A percentile compares a stretch with the other conserved stretches of the same genome.
These are phyloP conservation scores for Ophthalmolycus amberensis DNA, from an alignment of 2,113 vertebrate genomes.

Conservation along the genomic window DNA sequence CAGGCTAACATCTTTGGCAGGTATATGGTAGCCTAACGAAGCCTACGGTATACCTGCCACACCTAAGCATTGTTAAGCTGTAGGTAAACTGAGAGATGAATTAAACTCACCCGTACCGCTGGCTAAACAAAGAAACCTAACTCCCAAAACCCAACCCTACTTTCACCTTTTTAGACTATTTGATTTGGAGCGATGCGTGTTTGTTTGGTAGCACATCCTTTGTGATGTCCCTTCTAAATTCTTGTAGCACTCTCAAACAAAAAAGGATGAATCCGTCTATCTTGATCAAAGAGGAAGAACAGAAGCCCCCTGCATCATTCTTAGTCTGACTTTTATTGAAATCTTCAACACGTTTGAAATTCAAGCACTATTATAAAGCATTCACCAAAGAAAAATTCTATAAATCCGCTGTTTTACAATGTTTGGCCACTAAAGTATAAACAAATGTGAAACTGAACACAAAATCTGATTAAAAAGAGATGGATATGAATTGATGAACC, in stretches of 20 bases:
- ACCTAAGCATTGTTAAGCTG: not conserved
- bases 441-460: not conserved
- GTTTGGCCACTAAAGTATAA: not conserved
- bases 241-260: not conserved
- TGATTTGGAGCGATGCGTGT: conserved; percentile 11
- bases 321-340: conserved; percentile 56
- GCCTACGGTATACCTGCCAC: not conserved
- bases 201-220: not conserved
- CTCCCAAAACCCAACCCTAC: not conserved
- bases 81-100: conserved; percentile 1
- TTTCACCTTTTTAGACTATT: not conserved
- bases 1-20: not conserved
- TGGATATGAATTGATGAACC: not conserved
- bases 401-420: not conserved
- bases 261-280: not conserved
- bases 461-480: not conserved
- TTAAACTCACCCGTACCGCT: not conserved
- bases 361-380: conserved; percentile 5
- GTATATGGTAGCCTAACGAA: not conserved
- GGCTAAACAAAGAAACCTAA: conserved; percentile 26
- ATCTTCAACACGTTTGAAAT: conserved; percentile 16
- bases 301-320: not conserved
- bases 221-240: not conserved
- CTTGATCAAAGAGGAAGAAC: not conserved
- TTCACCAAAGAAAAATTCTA: not conserved